Evolutionary conservation across 2,888 invertebrate genomes (phyloP), one percentile per base, ranked within the genome.

Genomic region (Maniola hyperantus): DNA sequence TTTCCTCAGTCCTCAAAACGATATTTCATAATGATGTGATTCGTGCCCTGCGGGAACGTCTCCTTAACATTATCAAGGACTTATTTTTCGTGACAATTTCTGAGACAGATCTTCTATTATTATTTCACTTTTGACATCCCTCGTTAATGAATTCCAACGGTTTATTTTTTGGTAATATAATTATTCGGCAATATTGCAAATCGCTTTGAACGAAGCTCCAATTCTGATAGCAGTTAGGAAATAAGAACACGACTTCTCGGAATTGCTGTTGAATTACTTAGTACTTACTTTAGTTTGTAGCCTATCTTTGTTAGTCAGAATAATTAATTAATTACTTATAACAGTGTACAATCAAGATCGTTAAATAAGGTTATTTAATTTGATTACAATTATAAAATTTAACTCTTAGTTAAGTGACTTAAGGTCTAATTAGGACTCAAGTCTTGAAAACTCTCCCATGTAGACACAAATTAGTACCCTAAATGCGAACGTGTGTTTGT

Each of bases 1-100:
- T 73, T 78, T 79, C 78, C 77, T 75, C 72, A 71, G 66, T 67
- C 66, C 72, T 67, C 66, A 73, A 66, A 68, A 70, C 72, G 71
- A 72, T 72, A 73, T 71, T 75, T 76, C 75, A 78, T 87, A 86
- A 88, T 83, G 86, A 86, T 78, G 81, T 76, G 82, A 79, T 81
- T 78, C 73, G 75, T 76, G 76, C 76, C 73, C 74, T 70, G 73
- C 71, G 68, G 67, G 70, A 76, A 62, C 60, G 76, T 77, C 77
- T 81, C 77, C 78, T 80, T 70, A 67, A 69, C 74, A 78, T 80
- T 80, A 80, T 77, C 70, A 73, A 79, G 75, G 78, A 81, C 73
- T 79, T 81, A 78, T 79, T 77, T 76, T 72, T 76, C 78, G 74
- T 76, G 72, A 72, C 71, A 71, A 74, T 80, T 77, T 77, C 74